These are phyloP conservation scores for Nipponacmea schrenckii DNA, from an alignment of 2,888 invertebrate species.

Conservation along the genomic window DNA sequence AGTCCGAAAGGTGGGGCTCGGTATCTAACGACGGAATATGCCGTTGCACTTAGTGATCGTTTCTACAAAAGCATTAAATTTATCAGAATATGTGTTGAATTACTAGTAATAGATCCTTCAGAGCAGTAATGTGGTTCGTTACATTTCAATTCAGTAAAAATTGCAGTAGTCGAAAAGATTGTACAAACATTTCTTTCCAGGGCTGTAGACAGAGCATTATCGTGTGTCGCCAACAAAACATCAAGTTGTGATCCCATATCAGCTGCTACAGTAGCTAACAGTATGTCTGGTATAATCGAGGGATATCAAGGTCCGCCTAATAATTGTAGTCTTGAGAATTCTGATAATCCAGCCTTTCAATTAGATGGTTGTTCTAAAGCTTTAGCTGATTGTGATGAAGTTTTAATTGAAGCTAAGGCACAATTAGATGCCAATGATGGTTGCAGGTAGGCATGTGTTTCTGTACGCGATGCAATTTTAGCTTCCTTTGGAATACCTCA, in stretches of 20 bases:
- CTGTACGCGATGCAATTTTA: background rate
- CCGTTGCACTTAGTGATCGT: too few species aligned
- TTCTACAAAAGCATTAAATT: too few species aligned
- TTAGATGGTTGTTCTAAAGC: background rate
- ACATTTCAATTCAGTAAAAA: too few species aligned
- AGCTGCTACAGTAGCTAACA: background rate
- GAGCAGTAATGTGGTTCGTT: too few species aligned
- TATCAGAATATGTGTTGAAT: too few species aligned
- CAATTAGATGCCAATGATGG: background rate
- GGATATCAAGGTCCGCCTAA: conserved; percentile 5
- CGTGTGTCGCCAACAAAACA: background rate
- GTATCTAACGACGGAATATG: too few species aligned
- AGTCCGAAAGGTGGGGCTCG: too few species aligned
- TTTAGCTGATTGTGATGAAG: background rate
- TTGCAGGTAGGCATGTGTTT: background rate
- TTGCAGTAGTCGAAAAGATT: too few species aligned
- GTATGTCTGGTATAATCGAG: background rate
- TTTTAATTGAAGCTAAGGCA: background rate
- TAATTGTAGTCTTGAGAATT: background rate
- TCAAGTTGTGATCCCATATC: background rate
- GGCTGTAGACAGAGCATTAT: conserved; percentile 1
- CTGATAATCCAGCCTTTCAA: background rate
- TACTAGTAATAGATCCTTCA: too few species aligned
- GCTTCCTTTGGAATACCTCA: background rate
- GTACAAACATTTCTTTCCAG: background rate